A percentile compares a stretch with the other conserved stretches of the same genome.
Conservation (phyloP, 2,113 vertebrate genomes). For the Platanista minor region DNA sequence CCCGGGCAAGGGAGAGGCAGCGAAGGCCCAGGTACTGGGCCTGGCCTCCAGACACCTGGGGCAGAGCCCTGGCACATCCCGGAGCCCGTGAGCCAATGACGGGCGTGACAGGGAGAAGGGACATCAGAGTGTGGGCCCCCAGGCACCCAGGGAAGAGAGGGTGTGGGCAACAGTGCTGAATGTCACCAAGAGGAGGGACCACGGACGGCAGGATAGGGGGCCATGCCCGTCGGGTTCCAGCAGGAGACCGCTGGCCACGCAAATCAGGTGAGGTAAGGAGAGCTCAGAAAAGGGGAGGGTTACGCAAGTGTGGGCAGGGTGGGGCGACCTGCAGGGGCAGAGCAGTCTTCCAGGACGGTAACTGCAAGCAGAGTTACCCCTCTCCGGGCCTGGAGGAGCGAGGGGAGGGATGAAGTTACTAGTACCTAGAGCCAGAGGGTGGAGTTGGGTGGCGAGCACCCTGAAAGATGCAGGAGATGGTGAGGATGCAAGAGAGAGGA, state of each 20-base stretch:
- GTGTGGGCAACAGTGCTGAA: accelerated
- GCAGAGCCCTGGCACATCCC: accelerated
- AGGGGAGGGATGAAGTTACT: background rate
- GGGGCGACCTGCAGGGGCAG: accelerated
- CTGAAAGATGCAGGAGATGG: background rate
- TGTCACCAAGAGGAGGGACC: background rate
- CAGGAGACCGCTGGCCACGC: background rate
- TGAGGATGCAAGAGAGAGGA: background rate
- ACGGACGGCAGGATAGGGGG: background rate
- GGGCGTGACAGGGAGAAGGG: background rate
- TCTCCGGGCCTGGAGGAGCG: background rate
- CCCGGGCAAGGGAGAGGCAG: background rate
- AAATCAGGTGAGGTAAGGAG: accelerated
- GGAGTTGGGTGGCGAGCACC: background rate
- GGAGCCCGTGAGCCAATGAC: accelerated
- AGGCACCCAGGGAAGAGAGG: background rate
- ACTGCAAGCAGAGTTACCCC: too few species aligned
- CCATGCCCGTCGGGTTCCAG: accelerated
- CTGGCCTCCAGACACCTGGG: accelerated
- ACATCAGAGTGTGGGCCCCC: background rate
- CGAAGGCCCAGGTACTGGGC: background rate
- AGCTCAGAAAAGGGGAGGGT: background rate
- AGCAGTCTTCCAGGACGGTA: too few species aligned
- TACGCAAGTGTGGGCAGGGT: accelerated
- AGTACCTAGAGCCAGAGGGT: background rate